These are phyloP conservation scores for Caenorhabditis elegans DNA, from an alignment of 1,140 invertebrate species.

Conservation along the genomic window DNA sequence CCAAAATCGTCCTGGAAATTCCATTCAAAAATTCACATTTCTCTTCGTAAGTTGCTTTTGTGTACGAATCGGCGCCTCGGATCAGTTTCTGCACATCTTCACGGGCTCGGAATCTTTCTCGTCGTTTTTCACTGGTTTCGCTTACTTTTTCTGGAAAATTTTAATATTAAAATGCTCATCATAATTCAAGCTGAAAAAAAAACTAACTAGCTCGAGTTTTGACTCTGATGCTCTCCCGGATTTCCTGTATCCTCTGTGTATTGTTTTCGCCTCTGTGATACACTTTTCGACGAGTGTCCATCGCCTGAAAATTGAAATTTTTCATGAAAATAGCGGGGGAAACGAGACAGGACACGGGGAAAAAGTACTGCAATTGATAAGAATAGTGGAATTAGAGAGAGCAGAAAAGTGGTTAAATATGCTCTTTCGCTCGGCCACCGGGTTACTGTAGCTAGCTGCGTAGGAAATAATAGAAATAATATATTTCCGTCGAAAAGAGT, in stretches of 20 bases:
- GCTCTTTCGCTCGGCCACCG: too few species aligned
- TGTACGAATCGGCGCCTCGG: background rate
- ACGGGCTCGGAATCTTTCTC: background rate
- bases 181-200: background rate
- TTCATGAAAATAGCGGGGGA: too few species aligned
- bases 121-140: too few species aligned
- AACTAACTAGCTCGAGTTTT: background rate
- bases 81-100: constrained; percentile 7
- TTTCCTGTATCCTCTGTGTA: background rate
- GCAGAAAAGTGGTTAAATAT: too few species aligned
- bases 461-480: too few species aligned
- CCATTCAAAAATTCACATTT: background rate
- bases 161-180: too few species aligned
- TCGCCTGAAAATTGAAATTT: background rate
- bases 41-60: background rate
- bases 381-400: too few species aligned
- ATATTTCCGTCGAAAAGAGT: too few species aligned
- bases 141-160: too few species aligned
- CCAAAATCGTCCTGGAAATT: background rate
- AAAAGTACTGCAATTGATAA: too few species aligned
- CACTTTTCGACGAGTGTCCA: constrained; percentile 7
- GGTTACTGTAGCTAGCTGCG: too few species aligned
- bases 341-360: too few species aligned
- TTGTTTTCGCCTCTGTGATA: background rate
- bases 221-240: background rate